Percentiles rank a stretch among this genome's conserved stretches.
Evolutionary conservation across 2,797 vertebrate genomes (phyloP).

Genomic region (Chelmon rostratus): DNA sequence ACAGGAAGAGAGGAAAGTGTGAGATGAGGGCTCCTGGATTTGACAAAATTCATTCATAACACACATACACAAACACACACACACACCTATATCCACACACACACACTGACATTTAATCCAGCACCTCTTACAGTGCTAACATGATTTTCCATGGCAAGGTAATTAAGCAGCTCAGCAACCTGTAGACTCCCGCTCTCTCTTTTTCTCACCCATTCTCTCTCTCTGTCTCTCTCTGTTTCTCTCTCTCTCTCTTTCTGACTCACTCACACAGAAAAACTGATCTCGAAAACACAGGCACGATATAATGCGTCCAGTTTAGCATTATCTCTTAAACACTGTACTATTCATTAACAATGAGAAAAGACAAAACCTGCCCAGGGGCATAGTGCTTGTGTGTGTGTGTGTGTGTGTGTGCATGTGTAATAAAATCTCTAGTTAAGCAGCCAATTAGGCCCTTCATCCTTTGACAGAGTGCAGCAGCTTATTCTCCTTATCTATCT

Average conservation of each 20-base stretch:
- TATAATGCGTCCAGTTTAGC: constrained; percentile 68
- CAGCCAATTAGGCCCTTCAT: constrained; percentile 68
- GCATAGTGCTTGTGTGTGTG: constrained; percentile 15
- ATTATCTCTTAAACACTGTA: constrained; percentile 62
- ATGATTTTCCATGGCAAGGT: constrained; percentile 75
- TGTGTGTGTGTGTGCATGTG: constrained; percentile 14
- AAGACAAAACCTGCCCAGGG: constrained; percentile 51
- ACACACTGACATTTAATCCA: constrained; percentile 73
- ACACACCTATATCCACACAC: constrained; percentile 33
- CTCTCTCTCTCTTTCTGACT: neutral
- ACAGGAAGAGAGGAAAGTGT: constrained; percentile 39
- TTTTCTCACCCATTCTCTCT: constrained; percentile 1
- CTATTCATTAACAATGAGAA: constrained; percentile 71
- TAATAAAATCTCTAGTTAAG: constrained; percentile 65
- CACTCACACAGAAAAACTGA: constrained; percentile 38
- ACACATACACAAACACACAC: neutral
- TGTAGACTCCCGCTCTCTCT: constrained; percentile 41
- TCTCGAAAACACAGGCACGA: constrained; percentile 29
- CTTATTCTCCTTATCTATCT: constrained; percentile 41
- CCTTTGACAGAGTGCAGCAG: constrained; percentile 46
- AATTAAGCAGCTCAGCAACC: constrained; percentile 75
- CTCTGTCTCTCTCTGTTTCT: neutral
- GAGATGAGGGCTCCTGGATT: constrained; percentile 45
- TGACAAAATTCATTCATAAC: constrained; percentile 41
- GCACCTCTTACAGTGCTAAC: constrained; percentile 61